Base-by-base conservation (phyloP, 2,113 vertebrate species). In the Bombycilla garrulus region DNA sequence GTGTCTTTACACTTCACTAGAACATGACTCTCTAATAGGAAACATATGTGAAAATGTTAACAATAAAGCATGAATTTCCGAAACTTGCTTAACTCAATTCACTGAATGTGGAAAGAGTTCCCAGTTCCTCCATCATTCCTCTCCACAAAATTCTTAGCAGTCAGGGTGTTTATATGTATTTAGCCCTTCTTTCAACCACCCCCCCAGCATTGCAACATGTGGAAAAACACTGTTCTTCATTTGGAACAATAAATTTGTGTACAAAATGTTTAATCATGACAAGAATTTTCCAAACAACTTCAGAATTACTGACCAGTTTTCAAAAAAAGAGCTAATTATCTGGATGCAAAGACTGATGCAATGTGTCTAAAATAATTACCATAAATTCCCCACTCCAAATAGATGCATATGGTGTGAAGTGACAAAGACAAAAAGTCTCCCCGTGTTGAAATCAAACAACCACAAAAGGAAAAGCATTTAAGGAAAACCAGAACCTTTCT, bases 41-140 rank as follows among this genome's bases (percentile, higher is more conserved):
- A 96, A 92, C 95, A 90, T 65, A 84, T 90, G 95, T 82, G 85
- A 96, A 96, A 95, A 94, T 11, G 1, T 91, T 95, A 96, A 96
- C 93, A 90, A 71, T 50, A 91, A 86, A 96, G 64, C 53, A 92
- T 56, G 89, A 93, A 94, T 80, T 86, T 60, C 85, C 9, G 1
- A 94, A 87, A 67, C 53, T 62, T 38, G 79, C 82, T 86, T 54
- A 84, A 65, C 33, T 56, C 56, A 53, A 69, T 77, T 80, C 51
- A n/a, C 33, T 78, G 73, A 53, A 33, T 72, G n/a, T 33, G 81
- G 77, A 92, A 79, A 40, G 62, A 78, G 58, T 77, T 81, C 61
- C 35, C 50, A 73, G 65, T 90, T 82, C 64, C 61, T 84, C 56
- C 61, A 42, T 85, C 82, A 87, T 40, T 81, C 47, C 72, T 76